Conservation (phyloP, 2,113 vertebrate genomes). For the Candoia aspera region DNA sequence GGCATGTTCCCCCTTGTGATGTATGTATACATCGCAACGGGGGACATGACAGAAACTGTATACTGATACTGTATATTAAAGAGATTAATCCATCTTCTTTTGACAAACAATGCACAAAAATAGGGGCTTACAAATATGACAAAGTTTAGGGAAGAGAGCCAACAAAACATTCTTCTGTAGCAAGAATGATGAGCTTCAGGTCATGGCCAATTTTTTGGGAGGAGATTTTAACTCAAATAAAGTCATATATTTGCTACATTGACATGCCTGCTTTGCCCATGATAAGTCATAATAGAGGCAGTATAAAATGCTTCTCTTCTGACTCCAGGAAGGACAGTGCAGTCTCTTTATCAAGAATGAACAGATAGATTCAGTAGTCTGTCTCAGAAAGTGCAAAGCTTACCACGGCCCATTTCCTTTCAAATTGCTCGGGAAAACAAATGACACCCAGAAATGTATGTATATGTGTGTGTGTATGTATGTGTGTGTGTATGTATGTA, state of each 20-base stretch:
- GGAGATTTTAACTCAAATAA: background rate
- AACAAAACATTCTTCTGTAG: background rate
- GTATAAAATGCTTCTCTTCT: constrained; percentile 53
- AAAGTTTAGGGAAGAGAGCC: background rate
- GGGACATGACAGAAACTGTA: no score
- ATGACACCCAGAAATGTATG: constrained; percentile 38
- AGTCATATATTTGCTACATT: background rate
- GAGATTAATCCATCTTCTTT: background rate
- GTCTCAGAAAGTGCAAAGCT: constrained; percentile 60
- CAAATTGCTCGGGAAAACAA: constrained; percentile 69
- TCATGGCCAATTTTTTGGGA: background rate
- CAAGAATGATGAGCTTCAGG: background rate
- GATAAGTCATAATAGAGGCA: constrained; percentile 14
- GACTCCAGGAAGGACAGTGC: constrained; percentile 48
- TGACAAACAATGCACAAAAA: background rate
- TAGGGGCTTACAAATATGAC: background rate
- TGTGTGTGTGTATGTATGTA: no score
- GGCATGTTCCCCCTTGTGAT: no score
- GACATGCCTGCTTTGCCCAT: constrained; percentile 28
- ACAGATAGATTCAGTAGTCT: constrained; percentile 55
- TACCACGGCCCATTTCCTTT: constrained; percentile 69
- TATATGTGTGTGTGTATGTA: no score
- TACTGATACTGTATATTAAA: background rate
- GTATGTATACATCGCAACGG: no score
- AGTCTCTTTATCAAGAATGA: constrained; percentile 65